phyloP scores from a whole-genome alignment of 2,113 vertebrate genomes.

The Delphinapterus leucas region DNA sequence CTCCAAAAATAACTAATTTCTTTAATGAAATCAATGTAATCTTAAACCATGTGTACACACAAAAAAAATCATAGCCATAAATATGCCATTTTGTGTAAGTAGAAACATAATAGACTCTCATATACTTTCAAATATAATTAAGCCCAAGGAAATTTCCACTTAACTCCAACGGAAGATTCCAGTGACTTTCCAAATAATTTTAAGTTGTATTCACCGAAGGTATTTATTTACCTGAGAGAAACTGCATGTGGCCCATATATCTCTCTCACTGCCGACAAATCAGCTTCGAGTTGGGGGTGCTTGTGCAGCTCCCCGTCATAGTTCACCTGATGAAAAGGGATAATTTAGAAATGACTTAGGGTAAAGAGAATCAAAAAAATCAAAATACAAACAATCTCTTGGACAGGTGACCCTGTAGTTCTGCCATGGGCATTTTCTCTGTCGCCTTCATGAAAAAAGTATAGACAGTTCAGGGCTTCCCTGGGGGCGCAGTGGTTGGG shows the following conservation, averaged over 20 bases:
- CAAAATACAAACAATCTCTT: neutral
- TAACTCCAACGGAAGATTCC: neutral
- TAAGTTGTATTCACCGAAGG: neutral
- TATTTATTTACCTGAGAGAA: constrained; percentile 90
- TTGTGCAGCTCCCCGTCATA: constrained; percentile 93
- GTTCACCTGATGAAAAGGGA: constrained; percentile 82
- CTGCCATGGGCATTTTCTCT: neutral
- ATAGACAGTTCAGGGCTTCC: neutral
- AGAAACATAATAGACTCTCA: neutral
- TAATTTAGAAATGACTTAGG: neutral
- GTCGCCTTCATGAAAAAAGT: neutral
- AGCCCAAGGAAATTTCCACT: neutral
- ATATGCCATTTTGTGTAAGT: neutral
- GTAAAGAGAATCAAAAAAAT: neutral
- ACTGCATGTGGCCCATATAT: constrained; percentile 91
- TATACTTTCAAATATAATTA: neutral
- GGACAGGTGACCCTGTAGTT: neutral
- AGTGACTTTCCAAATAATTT: neutral
- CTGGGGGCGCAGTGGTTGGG: too few relatives aligned
- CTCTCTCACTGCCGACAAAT: constrained; percentile 90
- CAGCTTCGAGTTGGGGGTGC: constrained; percentile 91
- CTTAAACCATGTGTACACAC: neutral
- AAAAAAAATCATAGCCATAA: neutral
- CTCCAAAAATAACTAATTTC: neutral
- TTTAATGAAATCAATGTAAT: neutral